A percentile compares a stretch with the other conserved stretches of the same genome.
Evolutionary conservation across 2,113 vertebrate species (phyloP).

Genomic region (Regulus satrapa): DNA sequence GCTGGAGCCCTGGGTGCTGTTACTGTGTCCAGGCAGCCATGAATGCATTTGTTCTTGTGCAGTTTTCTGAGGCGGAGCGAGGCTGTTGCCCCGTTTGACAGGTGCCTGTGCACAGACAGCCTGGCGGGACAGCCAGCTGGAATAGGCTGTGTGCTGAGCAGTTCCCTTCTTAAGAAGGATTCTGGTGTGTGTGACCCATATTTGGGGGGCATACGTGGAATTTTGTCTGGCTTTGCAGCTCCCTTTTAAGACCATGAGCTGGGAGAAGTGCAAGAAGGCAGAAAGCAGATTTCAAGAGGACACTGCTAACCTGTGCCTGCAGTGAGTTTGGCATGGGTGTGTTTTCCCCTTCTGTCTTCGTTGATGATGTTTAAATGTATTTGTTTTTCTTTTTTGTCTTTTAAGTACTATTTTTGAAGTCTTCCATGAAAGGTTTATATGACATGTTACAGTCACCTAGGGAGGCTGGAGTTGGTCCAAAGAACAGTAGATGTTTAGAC

Average conservation of each 20-base stretch:
- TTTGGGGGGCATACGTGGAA: neutral
- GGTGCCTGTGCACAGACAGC: neutral
- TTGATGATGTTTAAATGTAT: conserved; percentile 31
- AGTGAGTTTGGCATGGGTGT: neutral
- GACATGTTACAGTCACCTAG: conserved; percentile 6
- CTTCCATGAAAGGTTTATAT: conserved; percentile 44
- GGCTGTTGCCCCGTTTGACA: neutral
- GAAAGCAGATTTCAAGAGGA: neutral
- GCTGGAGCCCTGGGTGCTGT: neutral
- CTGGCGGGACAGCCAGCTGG: neutral
- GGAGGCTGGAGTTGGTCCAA: conserved; percentile 53
- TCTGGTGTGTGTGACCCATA: neutral
- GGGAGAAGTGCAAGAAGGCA: neutral
- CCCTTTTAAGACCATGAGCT: neutral
- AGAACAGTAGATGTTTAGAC: conserved; percentile 50
- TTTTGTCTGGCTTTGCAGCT: neutral
- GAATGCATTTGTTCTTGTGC: neutral
- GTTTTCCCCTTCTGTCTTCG: neutral
- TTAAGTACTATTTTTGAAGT: conserved; percentile 19
- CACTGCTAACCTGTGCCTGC: neutral
- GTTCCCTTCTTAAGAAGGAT: neutral
- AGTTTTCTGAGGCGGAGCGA: neutral
- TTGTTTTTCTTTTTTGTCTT: conserved; percentile 18
- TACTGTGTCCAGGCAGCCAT: neutral
- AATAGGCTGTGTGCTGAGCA: neutral